Evolutionary conservation across 2,113 vertebrate species (phyloP).

Genomic region (Apteryx owenii): DNA sequence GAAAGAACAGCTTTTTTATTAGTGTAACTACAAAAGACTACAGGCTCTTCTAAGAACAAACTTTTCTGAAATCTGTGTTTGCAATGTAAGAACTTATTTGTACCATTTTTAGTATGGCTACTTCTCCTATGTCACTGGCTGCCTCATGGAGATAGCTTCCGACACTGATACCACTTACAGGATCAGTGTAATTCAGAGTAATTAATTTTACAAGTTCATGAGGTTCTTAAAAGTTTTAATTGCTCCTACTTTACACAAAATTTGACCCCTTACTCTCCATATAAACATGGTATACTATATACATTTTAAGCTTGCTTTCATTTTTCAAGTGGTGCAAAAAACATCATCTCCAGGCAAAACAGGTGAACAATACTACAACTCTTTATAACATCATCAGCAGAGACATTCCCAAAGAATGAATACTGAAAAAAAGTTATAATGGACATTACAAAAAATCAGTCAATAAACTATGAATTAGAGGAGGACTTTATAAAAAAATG

Average conservation of each 20-base stretch:
- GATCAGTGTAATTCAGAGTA: conserved; percentile 38
- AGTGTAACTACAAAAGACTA: background rate
- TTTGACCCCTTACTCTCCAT: background rate
- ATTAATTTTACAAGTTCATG: conserved; percentile 61
- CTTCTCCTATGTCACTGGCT: conserved; percentile 41
- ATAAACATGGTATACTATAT: background rate
- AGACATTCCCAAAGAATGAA: background rate
- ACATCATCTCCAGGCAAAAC: background rate
- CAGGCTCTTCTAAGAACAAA: background rate
- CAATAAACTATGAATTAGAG: background rate
- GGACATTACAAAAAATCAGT: background rate
- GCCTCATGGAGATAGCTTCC: conserved; percentile 2
- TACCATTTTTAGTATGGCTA: background rate
- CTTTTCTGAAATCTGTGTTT: background rate
- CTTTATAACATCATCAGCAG: background rate
- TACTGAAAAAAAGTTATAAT: background rate
- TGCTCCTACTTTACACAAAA: background rate
- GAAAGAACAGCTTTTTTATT: background rate
- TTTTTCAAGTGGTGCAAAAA: background rate
- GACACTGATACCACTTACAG: conserved; percentile 12
- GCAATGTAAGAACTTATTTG: background rate
- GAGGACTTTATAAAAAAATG: background rate
- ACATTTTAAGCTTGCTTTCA: background rate
- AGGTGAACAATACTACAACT: background rate
- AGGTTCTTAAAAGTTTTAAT: conserved; percentile 19